These are phyloP conservation scores for Petrocephalus microphthalmus DNA, from an alignment of 2,113 vertebrate genomes.

Conservation along the genomic window DNA sequence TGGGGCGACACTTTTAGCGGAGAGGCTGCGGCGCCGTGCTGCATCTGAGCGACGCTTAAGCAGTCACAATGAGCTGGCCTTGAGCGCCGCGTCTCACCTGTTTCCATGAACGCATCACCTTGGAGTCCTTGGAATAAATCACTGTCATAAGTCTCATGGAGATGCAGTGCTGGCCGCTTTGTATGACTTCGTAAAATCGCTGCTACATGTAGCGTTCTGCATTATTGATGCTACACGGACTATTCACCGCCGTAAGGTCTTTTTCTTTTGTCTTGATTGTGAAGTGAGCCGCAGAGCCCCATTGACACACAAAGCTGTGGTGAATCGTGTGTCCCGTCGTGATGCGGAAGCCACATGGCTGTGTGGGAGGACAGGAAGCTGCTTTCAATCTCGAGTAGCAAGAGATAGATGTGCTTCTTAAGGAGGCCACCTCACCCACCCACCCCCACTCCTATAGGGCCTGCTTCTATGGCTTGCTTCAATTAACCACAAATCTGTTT, in stretches of 20 bases:
- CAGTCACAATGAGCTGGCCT: not conserved
- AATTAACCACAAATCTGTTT: not conserved
- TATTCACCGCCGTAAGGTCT: not conserved
- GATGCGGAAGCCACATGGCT: not conserved
- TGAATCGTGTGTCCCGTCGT: not conserved
- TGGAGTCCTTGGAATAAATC: not conserved
- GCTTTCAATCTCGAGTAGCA: not conserved
- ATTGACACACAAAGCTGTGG: not conserved
- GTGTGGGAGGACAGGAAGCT: not conserved
- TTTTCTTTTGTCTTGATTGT: slow-evolving; percentile 8
- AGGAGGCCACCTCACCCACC: not conserved
- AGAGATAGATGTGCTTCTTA: not conserved
- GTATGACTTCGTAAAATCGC: not conserved
- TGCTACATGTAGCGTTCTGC: not conserved
- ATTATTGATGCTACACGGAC: not conserved
- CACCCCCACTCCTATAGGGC: not conserved
- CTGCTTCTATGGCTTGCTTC: not conserved
- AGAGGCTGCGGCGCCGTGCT: not conserved
- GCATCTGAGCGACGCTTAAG: not conserved
- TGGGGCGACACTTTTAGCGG: not conserved
- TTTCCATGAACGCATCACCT: not conserved
- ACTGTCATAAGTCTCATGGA: not conserved
- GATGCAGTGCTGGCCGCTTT: not conserved
- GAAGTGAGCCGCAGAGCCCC: not conserved
- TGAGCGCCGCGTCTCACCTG: not conserved